Conservation (phyloP, 2,797 vertebrate genomes). For the Gymnocypris eckloni region DNA sequence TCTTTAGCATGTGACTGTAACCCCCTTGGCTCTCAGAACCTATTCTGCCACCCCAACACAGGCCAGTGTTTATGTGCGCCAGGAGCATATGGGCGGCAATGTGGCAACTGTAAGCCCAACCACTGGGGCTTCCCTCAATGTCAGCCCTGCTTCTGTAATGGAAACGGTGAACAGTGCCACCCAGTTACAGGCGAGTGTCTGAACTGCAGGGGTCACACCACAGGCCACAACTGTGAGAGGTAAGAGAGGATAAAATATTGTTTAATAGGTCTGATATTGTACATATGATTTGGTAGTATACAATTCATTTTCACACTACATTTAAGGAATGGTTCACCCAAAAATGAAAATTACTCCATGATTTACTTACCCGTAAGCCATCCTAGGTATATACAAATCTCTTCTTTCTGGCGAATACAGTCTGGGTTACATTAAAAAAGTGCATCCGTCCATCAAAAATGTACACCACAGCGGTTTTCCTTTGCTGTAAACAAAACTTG, state of each 20-base stretch:
- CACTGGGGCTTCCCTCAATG: constrained; percentile 96
- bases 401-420: too few relatives aligned
- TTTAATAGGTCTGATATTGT: background rate
- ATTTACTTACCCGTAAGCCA: too few relatives aligned
- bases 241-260: constrained; percentile 58
- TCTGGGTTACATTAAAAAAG: too few relatives aligned
- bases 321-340: background rate
- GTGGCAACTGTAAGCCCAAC: constrained; percentile 86
- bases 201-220: constrained; percentile 87
- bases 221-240: constrained; percentile 92
- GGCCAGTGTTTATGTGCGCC: constrained; percentile 90
- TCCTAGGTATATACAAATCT: too few relatives aligned
- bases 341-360: too few relatives aligned
- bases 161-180: constrained; percentile 88
- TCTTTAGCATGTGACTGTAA: constrained; percentile 89
- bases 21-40: constrained; percentile 77
- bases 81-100: constrained; percentile 85
- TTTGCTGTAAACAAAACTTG: too few relatives aligned
- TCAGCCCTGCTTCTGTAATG: constrained; percentile 90
- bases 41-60: constrained; percentile 85
- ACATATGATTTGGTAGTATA: background rate
- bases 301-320: background rate
- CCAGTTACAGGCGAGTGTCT: constrained; percentile 87
- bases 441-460: too few relatives aligned
- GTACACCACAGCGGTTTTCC: too few relatives aligned